Base-by-base conservation (phyloP, 2,888 invertebrate genomes). In the Apodemia duryi region DNA sequence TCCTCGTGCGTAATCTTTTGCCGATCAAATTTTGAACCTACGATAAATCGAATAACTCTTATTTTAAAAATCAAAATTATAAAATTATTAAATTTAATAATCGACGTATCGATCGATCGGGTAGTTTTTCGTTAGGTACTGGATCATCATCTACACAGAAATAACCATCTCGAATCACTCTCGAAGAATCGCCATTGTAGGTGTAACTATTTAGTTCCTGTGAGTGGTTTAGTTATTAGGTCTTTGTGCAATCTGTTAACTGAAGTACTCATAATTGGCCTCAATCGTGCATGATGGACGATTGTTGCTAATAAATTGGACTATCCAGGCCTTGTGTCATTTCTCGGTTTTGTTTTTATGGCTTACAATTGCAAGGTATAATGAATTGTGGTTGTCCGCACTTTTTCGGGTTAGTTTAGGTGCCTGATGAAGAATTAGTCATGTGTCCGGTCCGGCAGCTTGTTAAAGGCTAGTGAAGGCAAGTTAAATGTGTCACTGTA, bases 161-260 rank as follows among this genome's bases (percentile, higher is more conserved):
- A 38, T 7, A 38, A 38, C 7, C 38, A 43, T 1, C 43, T 10
- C 10, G 4, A 1, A 46, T 46, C 28, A 28, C 52, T 6, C 28
- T 54, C 21, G 52, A 9, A 9, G 52, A 28, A 51, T 51, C 21
- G 28, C 6, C 10, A 54, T 54, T 10, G 52, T 28, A 54, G 28
- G 54, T 54, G 54, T 54, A 54, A 54, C 54, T 9, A n/a, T 29
- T 10, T 54, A 29, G 54, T 54, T 28, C 54, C 54, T 54, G 54
- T 54, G 21, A 54, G 54, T 28, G 10, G 28, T 54, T 54, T 28
- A 54, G 21, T 11, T 54, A 54, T 54, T 54, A 29, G 54, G 54
- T 2, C 28, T 52, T 52, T 28, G 54, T 54, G 54, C 29, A 29
- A 54, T 54, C 54, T 54, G 10, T 54, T 54, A 10, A 10, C 46